These are phyloP conservation scores for Shinisaurus crocodilurus DNA, from an alignment of 2,113 vertebrate genomes.

Conservation along the genomic window DNA sequence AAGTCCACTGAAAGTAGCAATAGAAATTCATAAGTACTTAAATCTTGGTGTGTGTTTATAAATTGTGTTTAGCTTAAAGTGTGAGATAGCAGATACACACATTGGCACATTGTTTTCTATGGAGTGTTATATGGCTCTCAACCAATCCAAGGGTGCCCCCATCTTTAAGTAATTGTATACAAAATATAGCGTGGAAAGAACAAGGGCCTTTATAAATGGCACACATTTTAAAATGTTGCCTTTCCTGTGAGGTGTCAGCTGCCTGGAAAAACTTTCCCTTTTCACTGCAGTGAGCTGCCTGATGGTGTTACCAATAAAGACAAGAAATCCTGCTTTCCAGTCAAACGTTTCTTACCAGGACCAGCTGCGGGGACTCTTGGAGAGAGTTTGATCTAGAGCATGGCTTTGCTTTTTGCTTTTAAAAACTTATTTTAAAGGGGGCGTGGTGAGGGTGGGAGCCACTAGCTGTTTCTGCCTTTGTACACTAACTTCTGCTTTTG, in stretches of 20 bases:
- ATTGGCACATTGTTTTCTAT: background rate
- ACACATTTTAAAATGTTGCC: background rate
- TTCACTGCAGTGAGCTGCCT: slow-evolving; percentile 31
- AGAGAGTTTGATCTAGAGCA: background rate
- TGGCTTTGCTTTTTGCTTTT: too few species aligned
- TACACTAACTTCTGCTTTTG: background rate
- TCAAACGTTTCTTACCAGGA: background rate
- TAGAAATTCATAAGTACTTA: background rate
- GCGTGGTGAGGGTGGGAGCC: background rate
- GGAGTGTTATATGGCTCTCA: background rate
- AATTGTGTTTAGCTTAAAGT: background rate
- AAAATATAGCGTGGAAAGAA: background rate
- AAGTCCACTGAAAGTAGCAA: background rate
- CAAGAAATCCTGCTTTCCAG: background rate
- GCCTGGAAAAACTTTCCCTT: slow-evolving; percentile 8
- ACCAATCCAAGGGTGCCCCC: background rate
- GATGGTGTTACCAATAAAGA: background rate
- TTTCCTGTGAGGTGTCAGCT: slow-evolving; percentile 7
- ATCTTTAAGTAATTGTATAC: background rate
- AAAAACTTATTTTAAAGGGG: background rate
- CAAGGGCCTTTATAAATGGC: background rate
- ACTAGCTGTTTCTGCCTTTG: background rate
- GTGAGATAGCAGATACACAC: background rate
- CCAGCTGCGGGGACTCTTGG: background rate
- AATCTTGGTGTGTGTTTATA: background rate